A percentile compares a stretch with the other conserved stretches of the same genome.
Evolutionary conservation across 2,888 invertebrate genomes (phyloP).

Genomic region (Eumerus sabulonum): DNA sequence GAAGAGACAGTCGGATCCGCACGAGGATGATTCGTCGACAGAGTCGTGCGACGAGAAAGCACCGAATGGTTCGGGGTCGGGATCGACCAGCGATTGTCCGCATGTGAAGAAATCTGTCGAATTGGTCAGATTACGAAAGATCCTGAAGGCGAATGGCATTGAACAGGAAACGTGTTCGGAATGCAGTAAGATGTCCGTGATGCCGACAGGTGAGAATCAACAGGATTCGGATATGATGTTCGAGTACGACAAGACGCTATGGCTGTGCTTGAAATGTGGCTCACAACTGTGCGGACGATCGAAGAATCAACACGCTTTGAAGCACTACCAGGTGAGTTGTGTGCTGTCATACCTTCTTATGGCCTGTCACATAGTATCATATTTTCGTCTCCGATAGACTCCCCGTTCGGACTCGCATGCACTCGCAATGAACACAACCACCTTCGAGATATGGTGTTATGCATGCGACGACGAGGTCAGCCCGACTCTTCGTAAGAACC

Average conservation of each 20-base stretch:
- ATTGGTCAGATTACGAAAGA: slow-evolving; percentile 82
- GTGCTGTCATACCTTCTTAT: neutral
- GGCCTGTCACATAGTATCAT: neutral
- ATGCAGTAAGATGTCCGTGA: slow-evolving; percentile 79
- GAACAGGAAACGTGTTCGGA: slow-evolving; percentile 80
- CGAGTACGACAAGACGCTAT: slow-evolving; percentile 81
- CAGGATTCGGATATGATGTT: slow-evolving; percentile 73
- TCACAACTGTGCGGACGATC: slow-evolving; percentile 86
- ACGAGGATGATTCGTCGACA: slow-evolving; percentile 84
- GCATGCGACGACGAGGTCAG: slow-evolving; percentile 86
- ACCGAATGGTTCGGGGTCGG: slow-evolving; percentile 73
- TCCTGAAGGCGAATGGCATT: slow-evolving; percentile 80
- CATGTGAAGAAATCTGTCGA: slow-evolving; percentile 87
- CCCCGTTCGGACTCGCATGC: slow-evolving; percentile 89
- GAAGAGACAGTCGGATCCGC: slow-evolving; percentile 85
- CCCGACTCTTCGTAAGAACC: slow-evolving; percentile 82
- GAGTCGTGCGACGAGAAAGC: slow-evolving; percentile 86
- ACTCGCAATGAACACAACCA: slow-evolving; percentile 85
- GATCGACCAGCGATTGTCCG: slow-evolving; percentile 80
- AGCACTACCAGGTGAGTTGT: slow-evolving; percentile 82
- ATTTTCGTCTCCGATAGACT: slow-evolving; percentile 75
- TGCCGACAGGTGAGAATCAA: slow-evolving; percentile 56
- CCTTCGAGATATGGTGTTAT: slow-evolving; percentile 89
- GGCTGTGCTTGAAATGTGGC: slow-evolving; percentile 92
- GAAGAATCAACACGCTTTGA: slow-evolving; percentile 85